Conservation (phyloP, 1,140 invertebrate species). For the Drosophila sechellia region DNA sequence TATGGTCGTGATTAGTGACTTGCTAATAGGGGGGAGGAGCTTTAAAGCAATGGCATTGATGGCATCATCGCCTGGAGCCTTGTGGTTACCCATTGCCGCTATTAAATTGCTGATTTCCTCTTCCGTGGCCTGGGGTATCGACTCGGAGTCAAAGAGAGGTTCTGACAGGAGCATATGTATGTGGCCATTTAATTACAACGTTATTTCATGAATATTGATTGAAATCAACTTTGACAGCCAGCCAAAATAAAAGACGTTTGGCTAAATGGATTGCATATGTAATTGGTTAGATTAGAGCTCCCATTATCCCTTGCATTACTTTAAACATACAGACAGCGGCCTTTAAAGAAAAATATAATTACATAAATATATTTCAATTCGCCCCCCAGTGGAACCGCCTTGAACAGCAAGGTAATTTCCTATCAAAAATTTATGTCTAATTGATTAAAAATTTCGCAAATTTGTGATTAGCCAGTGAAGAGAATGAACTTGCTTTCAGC, state of each 20-base stretch:
- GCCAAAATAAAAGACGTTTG: conserved; percentile 17
- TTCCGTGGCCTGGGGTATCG: too few relatives aligned
- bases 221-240: conserved; percentile 35
- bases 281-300: background rate
- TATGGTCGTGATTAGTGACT: too few relatives aligned
- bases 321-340: background rate
- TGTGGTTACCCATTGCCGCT: too few relatives aligned
- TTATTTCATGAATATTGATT: conserved; percentile 74
- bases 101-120: too few relatives aligned
- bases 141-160: too few relatives aligned
- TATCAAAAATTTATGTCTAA: background rate
- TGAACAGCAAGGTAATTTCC: background rate
- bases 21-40: too few relatives aligned
- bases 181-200: conserved; percentile 58
- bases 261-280: background rate
- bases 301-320: background rate
- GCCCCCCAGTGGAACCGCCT: background rate
- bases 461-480: background rate
- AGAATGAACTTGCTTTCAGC: background rate
- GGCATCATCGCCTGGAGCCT: too few relatives aligned
- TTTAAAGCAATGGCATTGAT: too few relatives aligned
- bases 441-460: conserved; percentile 1
- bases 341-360: background rate
- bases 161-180: too few relatives aligned
- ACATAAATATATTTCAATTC: background rate